Percentiles rank a stretch among this genome's conserved stretches.
Evolutionary conservation across 2,113 vertebrate species (phyloP).

Genomic region (Ammodytes marinus): DNA sequence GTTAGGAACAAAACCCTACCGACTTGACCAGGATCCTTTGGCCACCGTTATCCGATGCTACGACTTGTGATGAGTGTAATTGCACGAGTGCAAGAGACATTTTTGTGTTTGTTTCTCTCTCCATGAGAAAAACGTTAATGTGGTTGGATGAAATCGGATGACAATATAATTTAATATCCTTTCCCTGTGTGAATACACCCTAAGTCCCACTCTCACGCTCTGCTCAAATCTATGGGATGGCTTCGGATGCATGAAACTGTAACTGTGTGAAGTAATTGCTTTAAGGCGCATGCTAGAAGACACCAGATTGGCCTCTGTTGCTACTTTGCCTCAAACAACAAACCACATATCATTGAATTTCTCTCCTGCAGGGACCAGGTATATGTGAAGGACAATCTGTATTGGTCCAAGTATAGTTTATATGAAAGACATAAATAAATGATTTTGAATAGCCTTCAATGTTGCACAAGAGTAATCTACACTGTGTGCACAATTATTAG

Average conservation of each 20-base stretch:
- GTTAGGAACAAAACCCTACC: neutral
- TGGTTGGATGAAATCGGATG: neutral
- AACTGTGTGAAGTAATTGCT: slow-evolving; percentile 33
- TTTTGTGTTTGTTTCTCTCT: slow-evolving; percentile 20
- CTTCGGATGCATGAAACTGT: slow-evolving; percentile 8
- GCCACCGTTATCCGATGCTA: neutral
- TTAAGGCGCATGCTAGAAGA: slow-evolving; percentile 27
- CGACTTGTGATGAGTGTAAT: neutral
- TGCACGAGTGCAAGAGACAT: neutral
- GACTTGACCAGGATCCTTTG: too few species aligned
- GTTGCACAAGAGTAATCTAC: slow-evolving; percentile 9
- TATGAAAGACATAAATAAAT: neutral
- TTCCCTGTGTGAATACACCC: too few species aligned
- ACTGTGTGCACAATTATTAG: too few species aligned
- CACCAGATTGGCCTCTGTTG: slow-evolving; percentile 53
- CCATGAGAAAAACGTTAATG: neutral
- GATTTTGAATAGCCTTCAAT: slow-evolving; percentile 32
- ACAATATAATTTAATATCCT: slow-evolving; percentile 15
- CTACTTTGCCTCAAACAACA: slow-evolving; percentile 51
- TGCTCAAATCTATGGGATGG: neutral
- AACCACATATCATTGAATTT: slow-evolving; percentile 59
- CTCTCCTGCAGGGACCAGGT: slow-evolving; percentile 62
- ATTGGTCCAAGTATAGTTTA: neutral
- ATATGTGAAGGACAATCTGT: slow-evolving; percentile 41
- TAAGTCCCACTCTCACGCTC: too few species aligned